Conservation (phyloP, 2,797 vertebrate genomes). For the Vireo griseus region DNA sequence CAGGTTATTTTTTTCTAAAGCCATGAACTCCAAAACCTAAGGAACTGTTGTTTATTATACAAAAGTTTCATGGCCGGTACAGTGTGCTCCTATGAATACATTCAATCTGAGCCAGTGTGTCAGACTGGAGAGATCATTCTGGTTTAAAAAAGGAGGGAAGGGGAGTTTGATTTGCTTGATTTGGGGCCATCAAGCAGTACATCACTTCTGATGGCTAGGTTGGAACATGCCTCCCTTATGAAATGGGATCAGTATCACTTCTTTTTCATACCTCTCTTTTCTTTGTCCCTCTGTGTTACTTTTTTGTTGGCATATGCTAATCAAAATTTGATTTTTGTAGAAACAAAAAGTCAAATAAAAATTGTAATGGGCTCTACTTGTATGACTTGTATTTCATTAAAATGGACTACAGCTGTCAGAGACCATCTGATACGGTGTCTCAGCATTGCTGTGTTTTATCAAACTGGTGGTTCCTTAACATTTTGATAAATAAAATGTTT, state of each 20-base stretch:
- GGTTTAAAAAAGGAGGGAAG: background rate
- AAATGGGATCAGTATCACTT: constrained; percentile 55
- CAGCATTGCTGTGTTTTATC: constrained; percentile 39
- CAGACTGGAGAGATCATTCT: constrained; percentile 10
- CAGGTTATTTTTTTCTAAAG: background rate
- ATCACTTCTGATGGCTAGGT: constrained; percentile 28
- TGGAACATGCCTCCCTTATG: constrained; percentile 15
- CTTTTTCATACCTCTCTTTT: constrained; percentile 41
- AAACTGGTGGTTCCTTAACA: constrained; percentile 48
- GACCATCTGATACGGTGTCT: constrained; percentile 34
- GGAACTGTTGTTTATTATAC: background rate
- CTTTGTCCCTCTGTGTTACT: constrained; percentile 56
- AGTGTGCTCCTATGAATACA: constrained; percentile 67
- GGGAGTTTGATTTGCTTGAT: background rate
- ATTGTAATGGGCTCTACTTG: constrained; percentile 18
- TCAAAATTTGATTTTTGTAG: constrained; percentile 49
- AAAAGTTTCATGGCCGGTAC: background rate
- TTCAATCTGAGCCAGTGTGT: background rate
- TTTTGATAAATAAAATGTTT: constrained; percentile 55
- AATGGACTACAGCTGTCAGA: constrained; percentile 42
- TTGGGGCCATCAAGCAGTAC: constrained; percentile 10
- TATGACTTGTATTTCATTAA: constrained; percentile 34
- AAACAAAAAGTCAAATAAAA: constrained; percentile 54
- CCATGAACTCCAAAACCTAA: background rate
- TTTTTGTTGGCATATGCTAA: constrained; percentile 73